Conservation (phyloP, 2,888 invertebrate genomes). For the Flexamia atlantica region DNA sequence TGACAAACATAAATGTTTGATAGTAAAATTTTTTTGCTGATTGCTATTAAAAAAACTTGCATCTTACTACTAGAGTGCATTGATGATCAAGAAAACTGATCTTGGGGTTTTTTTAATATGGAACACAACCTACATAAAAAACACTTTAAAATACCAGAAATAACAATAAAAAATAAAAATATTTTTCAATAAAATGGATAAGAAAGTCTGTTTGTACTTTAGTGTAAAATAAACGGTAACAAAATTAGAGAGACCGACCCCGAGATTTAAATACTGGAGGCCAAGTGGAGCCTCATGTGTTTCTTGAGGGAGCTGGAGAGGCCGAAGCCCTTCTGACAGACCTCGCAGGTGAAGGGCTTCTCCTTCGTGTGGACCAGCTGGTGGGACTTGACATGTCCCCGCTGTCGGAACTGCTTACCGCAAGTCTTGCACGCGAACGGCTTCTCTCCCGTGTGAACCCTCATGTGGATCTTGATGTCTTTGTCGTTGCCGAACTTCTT, state of each 20-base stretch:
- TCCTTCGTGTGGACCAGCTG: slow-evolving; percentile 44
- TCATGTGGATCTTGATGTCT: slow-evolving; percentile 52
- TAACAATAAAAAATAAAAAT: too few relatives aligned
- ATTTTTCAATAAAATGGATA: not conserved
- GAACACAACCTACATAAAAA: too few relatives aligned
- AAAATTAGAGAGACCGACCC: slow-evolving; percentile 5
- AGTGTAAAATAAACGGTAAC: slow-evolving; percentile 7
- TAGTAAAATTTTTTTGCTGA: too few relatives aligned
- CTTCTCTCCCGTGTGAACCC: slow-evolving; percentile 33
- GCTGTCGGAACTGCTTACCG: slow-evolving; percentile 36
- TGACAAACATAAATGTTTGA: too few relatives aligned
- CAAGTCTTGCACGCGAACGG: slow-evolving; percentile 37
- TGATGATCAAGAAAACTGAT: too few relatives aligned
- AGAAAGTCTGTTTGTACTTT: not conserved
- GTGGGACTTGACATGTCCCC: slow-evolving; percentile 36
- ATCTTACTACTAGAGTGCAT: too few relatives aligned
- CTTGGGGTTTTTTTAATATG: too few relatives aligned
- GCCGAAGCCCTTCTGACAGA: slow-evolving; percentile 33
- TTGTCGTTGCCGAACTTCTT: slow-evolving; percentile 45
- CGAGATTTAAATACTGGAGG: slow-evolving; percentile 16
- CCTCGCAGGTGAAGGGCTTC: slow-evolving; percentile 13
- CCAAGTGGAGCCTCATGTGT: slow-evolving; percentile 24
- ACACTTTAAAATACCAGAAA: too few relatives aligned
- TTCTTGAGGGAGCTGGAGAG: slow-evolving; percentile 43
- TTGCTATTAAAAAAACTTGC: too few relatives aligned